A percentile compares a stretch with the other conserved stretches of the same genome.
phyloP scores from a whole-genome alignment of 2,113 vertebrate species.

The Bambusicola thoracicus region DNA sequence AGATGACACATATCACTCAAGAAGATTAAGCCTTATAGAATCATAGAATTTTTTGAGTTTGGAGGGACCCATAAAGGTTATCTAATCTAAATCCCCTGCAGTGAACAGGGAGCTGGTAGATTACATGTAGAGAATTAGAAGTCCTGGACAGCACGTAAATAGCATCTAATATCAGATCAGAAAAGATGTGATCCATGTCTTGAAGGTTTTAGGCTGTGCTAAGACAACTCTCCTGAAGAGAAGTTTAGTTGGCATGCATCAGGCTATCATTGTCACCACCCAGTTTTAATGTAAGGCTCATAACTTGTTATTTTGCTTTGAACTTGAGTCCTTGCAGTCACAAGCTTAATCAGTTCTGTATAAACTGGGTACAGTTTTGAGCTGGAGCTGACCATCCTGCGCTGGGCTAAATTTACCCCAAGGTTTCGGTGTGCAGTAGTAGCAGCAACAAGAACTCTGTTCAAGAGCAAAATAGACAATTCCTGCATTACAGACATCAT shows the following conservation, averaged over 20 bases:
- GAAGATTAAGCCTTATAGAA: no score
- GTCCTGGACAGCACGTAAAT: not conserved
- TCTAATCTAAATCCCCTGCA: no score
- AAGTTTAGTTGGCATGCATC: not conserved
- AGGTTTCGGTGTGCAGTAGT: not conserved
- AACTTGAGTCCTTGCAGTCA: not conserved
- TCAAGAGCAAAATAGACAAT: not conserved
- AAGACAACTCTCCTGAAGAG: not conserved
- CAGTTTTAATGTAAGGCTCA: not conserved
- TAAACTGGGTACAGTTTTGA: not conserved
- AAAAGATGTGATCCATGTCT: fast-evolving
- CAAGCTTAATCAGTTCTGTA: not conserved
- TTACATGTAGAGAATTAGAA: not conserved
- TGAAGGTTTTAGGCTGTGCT: not conserved
- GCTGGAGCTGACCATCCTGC: not conserved
- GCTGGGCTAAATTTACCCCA: not conserved
- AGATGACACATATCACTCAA: not conserved
- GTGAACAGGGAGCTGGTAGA: not conserved
- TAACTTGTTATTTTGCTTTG: not conserved
- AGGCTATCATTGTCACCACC: fast-evolving
- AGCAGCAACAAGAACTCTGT: not conserved
- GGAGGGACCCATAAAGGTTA: no score
- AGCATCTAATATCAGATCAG: not conserved
- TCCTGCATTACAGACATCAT: not conserved
- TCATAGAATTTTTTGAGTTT: no score